Conservation (phyloP, 2,797 vertebrate species). For the Propithecus deckenii region DNA sequence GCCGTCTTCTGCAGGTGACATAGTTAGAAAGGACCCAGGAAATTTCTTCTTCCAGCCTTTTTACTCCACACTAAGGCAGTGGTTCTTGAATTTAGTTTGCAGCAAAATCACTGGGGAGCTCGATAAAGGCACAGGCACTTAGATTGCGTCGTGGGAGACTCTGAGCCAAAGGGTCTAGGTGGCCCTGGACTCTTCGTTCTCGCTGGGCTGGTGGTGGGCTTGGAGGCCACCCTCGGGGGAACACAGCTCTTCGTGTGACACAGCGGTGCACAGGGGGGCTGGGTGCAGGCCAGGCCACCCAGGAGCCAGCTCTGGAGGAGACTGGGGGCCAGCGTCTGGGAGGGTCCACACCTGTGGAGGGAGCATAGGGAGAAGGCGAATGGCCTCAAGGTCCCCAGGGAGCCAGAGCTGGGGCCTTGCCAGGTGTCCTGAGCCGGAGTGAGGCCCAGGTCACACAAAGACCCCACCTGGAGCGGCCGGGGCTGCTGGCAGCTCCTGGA, state of each 20-base stretch:
- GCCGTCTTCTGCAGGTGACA: background rate
- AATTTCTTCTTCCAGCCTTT: accelerated
- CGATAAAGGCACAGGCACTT: accelerated
- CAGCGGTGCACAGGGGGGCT: accelerated
- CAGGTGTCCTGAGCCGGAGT: background rate
- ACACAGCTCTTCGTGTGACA: accelerated
- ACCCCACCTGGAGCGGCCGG: accelerated
- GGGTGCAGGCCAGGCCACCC: accelerated
- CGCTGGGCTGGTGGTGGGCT: accelerated
- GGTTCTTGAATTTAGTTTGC: background rate
- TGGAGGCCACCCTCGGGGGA: background rate
- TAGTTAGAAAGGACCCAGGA: background rate
- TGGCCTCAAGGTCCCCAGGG: accelerated
- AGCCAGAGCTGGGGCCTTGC: background rate
- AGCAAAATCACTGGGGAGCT: no score
- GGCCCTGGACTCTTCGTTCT: no score
- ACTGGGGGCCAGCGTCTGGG: no score
- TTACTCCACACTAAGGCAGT: no score
- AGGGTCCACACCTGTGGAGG: no score
- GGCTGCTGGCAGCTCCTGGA: background rate
- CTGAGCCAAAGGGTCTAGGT: background rate
- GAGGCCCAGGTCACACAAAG: background rate
- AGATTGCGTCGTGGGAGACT: accelerated
- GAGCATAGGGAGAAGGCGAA: background rate
- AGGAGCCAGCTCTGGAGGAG: background rate